phyloP scores from a whole-genome alignment of 2,888 invertebrate species.

The Ophraella communa region DNA sequence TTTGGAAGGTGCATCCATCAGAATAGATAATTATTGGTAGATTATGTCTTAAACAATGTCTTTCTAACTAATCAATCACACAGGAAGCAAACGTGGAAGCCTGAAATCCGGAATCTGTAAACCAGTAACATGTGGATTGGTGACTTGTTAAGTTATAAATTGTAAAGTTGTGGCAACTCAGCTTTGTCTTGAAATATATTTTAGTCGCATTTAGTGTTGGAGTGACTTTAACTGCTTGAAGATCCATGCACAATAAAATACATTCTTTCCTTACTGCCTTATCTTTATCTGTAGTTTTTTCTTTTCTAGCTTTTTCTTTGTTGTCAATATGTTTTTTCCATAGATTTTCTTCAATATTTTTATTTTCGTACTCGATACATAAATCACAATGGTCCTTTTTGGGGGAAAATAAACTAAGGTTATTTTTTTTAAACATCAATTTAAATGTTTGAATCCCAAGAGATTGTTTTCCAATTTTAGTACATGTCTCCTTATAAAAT shows the following conservation, averaged over 20 bases:
- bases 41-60: constrained; percentile 9
- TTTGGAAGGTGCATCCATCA: neutral
- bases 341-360: constrained; percentile 16
- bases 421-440: constrained; percentile 1
- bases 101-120: constrained; percentile 24
- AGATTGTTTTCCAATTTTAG: neutral
- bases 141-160: constrained; percentile 31
- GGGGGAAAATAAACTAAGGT: constrained; percentile 19
- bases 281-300: constrained; percentile 9
- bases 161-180: constrained; percentile 35
- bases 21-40: constrained; percentile 1
- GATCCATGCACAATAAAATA: constrained; percentile 25
- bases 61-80: constrained; percentile 1
- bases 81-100: constrained; percentile 19
- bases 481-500: constrained; percentile 4
- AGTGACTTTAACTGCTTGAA: constrained; percentile 30
- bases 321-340: constrained; percentile 27
- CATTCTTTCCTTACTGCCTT: constrained; percentile 11
- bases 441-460: neutral
- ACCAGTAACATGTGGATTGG: constrained; percentile 42
- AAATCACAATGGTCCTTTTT: constrained; percentile 31
- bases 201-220: neutral
- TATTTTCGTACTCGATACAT: constrained; percentile 22
- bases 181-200: constrained; percentile 30
- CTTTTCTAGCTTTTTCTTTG: constrained; percentile 19